Conservation (phyloP, 2,888 invertebrate genomes). For the Bedellia somnulentella region DNA sequence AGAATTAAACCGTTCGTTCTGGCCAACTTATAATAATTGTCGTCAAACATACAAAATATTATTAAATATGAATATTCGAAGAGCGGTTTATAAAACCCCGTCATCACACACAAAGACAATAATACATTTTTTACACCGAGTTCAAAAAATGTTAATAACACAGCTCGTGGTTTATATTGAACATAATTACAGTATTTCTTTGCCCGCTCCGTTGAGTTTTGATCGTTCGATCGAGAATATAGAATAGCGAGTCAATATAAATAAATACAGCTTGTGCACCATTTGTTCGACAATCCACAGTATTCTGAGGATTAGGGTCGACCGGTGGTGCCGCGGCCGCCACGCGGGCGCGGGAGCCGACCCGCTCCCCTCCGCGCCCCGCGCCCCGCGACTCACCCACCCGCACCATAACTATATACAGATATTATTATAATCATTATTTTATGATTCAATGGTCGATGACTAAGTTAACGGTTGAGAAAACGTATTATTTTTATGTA, state of each 20-base stretch:
- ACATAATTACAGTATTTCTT: conserved; percentile 30
- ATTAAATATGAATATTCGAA: too few species aligned
- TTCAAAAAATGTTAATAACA: conserved; percentile 26
- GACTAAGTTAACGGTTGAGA: conserved; percentile 27
- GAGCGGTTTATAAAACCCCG: neutral
- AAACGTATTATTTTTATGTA: conserved; percentile 28
- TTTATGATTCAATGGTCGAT: conserved; percentile 13
- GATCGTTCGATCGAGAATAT: conserved; percentile 16
- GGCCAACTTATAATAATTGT: too few species aligned
- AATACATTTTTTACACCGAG: conserved; percentile 17
- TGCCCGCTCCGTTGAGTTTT: conserved; percentile 21
- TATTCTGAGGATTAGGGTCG: conserved; percentile 1
- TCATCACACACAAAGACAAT: conserved; percentile 9
- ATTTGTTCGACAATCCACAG: conserved; percentile 5
- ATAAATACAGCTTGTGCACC: conserved; percentile 13
- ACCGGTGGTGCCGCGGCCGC: too few species aligned
- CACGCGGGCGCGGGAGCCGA: too few species aligned
- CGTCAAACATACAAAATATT: too few species aligned
- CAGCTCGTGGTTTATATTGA: conserved; percentile 25
- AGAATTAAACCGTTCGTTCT: too few species aligned
- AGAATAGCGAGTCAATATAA: conserved; percentile 11
- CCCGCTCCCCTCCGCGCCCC: neutral
- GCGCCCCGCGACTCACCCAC: neutral
- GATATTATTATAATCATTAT: conserved; percentile 4
- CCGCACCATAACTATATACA: neutral